Evolutionary conservation across 1,140 invertebrate genomes (phyloP).

Genomic region (Solenopsis fugax): DNA sequence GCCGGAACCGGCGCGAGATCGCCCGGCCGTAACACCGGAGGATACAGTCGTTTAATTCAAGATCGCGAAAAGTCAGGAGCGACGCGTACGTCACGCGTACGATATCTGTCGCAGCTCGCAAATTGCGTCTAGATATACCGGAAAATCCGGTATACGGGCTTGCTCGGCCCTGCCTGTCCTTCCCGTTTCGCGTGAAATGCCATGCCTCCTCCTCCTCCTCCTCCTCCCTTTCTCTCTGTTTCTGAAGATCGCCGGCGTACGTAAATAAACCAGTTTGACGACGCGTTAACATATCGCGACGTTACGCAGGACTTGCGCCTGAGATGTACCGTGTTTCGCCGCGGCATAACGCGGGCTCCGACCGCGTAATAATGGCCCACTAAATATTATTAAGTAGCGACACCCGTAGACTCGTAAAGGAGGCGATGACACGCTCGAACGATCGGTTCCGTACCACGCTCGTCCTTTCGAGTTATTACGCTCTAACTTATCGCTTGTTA

Average conservation of each 20-base stretch:
- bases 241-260: constrained; percentile 68
- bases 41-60: constrained; percentile 55
- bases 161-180: constrained; percentile 60
- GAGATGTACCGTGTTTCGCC: constrained; percentile 46
- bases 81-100: neutral
- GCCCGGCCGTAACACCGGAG: constrained; percentile 22
- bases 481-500: constrained; percentile 48
- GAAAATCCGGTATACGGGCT: constrained; percentile 74
- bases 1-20: constrained; percentile 40
- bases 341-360: constrained; percentile 19
- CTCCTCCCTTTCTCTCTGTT: constrained; percentile 55
- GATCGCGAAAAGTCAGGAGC: constrained; percentile 59
- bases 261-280: constrained; percentile 80
- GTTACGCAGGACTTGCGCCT: constrained; percentile 36
- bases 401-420: constrained; percentile 52
- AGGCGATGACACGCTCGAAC: constrained; percentile 48
- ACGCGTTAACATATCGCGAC: constrained; percentile 57
- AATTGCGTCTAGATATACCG: constrained; percentile 75
- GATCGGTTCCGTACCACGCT: constrained; percentile 38
- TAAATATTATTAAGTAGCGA: constrained; percentile 61
- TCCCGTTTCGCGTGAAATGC: constrained; percentile 74
- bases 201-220: neutral
- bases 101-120: constrained; percentile 31
- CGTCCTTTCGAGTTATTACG: constrained; percentile 27
- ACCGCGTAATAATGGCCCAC: constrained; percentile 56